Conservation (phyloP, 1,140 invertebrate genomes). For the Saccostrea glomerata region DNA sequence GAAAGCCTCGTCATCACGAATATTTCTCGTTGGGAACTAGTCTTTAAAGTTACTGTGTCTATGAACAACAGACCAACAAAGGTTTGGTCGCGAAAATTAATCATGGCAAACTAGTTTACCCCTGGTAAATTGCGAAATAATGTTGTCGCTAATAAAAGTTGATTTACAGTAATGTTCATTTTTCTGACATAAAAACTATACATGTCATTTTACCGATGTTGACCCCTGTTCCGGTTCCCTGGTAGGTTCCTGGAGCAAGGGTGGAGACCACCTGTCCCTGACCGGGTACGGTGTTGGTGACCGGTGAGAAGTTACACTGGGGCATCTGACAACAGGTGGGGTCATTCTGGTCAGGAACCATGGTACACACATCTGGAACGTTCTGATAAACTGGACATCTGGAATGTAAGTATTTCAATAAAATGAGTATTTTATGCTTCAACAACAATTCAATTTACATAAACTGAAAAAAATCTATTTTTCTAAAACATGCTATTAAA, state of each 20-base stretch:
- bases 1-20: too few relatives aligned
- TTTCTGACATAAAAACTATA: background rate
- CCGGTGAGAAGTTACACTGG: constrained; percentile 52
- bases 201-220: constrained; percentile 36
- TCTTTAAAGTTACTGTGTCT: too few relatives aligned
- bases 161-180: too few relatives aligned
- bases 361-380: constrained; percentile 57
- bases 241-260: constrained; percentile 53
- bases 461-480: too few relatives aligned
- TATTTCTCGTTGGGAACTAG: too few relatives aligned
- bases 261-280: constrained; percentile 40
- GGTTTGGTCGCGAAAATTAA: too few relatives aligned
- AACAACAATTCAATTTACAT: too few relatives aligned
- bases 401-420: background rate
- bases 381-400: constrained; percentile 65
- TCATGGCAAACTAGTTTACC: too few relatives aligned
- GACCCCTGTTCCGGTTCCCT: constrained; percentile 50
- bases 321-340: constrained; percentile 66
- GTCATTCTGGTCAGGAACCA: constrained; percentile 61
- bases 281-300: constrained; percentile 23
- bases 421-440: background rate
- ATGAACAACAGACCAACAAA: too few relatives aligned
- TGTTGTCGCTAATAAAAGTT: too few relatives aligned
- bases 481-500: too few relatives aligned
- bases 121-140: too few relatives aligned